These are phyloP conservation scores for Brenthis hecate DNA, from an alignment of 2,888 invertebrate species.

Conservation along the genomic window DNA sequence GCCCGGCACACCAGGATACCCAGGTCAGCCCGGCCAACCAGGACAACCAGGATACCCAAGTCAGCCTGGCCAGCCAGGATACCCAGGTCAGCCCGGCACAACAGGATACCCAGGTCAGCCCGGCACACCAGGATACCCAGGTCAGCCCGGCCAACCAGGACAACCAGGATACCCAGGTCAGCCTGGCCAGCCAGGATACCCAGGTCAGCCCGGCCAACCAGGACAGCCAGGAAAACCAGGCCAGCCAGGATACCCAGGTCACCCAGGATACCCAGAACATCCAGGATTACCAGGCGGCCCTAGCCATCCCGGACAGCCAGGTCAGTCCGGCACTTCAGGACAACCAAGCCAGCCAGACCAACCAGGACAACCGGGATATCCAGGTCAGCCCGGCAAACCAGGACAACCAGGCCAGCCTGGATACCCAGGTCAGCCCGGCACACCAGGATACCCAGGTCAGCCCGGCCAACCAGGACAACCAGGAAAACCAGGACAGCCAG, in stretches of 20 bases:
- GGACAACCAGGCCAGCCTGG: conserved; percentile 14
- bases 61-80: conserved; percentile 34
- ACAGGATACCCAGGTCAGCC: conserved; percentile 36
- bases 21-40: conserved; percentile 56
- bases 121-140: conserved; percentile 4
- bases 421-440: too few relatives aligned
- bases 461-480: too few relatives aligned
- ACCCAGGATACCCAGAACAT: conserved; percentile 40
- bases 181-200: conserved; percentile 43
- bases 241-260: conserved; percentile 40
- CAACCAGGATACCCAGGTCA: conserved; percentile 59
- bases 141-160: conserved; percentile 41
- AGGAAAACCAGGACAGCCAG: too few relatives aligned
- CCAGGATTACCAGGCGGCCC: too few relatives aligned
- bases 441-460: too few relatives aligned
- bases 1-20: conserved; percentile 42
- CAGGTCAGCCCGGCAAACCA: conserved; percentile 3
- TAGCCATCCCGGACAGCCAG: too few relatives aligned
- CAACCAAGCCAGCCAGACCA: too few relatives aligned
- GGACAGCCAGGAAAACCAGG: conserved; percentile 43
- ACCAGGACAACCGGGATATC: too few relatives aligned
- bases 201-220: conserved; percentile 43
- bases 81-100: conserved; percentile 8
- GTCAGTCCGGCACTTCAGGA: too few relatives aligned
- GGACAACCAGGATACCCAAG: conserved; percentile 37